Conservation (phyloP, 2,113 vertebrate species). For the Otolemur garnettii region DNA sequence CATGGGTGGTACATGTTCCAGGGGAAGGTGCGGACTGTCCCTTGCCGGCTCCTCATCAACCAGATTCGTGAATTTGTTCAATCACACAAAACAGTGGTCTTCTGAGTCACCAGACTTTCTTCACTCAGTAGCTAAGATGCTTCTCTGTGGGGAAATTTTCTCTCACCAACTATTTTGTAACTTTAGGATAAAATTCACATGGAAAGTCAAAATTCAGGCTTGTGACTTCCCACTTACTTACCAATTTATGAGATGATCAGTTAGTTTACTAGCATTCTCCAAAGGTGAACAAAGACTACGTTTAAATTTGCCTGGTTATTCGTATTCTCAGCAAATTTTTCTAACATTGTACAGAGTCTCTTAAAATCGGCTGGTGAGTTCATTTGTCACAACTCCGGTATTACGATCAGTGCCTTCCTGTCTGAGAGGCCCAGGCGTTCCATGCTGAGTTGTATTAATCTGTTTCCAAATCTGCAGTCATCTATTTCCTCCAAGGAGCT, state of each 20-base stretch:
- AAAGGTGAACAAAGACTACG: neutral
- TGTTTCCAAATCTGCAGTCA: neutral
- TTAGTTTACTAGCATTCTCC: neutral
- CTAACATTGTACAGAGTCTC: neutral
- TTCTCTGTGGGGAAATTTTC: neutral
- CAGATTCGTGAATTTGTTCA: neutral
- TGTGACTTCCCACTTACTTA: neutral
- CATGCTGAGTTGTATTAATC: neutral
- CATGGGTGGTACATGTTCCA: neutral
- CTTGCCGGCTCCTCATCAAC: neutral
- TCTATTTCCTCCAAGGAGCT: neutral
- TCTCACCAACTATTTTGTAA: neutral
- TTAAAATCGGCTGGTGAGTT: neutral
- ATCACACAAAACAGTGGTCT: neutral
- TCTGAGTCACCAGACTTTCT: neutral
- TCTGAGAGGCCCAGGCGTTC: neutral
- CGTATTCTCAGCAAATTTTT: neutral
- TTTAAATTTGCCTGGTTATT: neutral
- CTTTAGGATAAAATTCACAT: neutral
- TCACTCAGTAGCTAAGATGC: neutral
- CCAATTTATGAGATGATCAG: neutral
- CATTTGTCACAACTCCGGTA: neutral
- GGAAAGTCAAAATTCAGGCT: neutral
- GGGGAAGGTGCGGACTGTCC: neutral
- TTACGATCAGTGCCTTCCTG: neutral